These are phyloP conservation scores for Montipora sp. DNA, from an alignment of 64 coral and sea anemone genomes.

Conservation along the genomic window DNA sequence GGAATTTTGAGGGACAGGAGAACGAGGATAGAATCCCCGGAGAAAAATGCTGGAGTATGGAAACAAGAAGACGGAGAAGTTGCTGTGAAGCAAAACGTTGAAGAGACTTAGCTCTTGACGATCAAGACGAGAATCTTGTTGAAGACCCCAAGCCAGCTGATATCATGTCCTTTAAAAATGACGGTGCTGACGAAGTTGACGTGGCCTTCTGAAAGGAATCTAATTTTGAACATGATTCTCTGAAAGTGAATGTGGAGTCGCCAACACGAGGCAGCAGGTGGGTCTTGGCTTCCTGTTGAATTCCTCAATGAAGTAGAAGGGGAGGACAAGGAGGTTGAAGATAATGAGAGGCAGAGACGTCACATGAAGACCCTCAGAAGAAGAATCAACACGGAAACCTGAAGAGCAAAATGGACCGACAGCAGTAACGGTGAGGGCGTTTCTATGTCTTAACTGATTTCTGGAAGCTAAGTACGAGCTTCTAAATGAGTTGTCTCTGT, in stretches of 20 bases:
- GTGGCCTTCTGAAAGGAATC: background rate
- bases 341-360: background rate
- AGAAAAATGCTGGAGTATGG: background rate
- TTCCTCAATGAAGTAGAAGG: background rate
- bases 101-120: background rate
- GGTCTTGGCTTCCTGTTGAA: background rate
- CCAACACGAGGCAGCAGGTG: background rate
- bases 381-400: background rate
- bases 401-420: background rate
- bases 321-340: background rate
- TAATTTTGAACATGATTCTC: constrained; percentile 6
- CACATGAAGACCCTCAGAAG: background rate
- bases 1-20: too few relatives aligned
- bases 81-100: background rate
- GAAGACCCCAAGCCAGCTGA: background rate
- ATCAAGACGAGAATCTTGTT: background rate
- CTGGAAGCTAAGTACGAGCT: background rate
- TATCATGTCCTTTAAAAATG: background rate
- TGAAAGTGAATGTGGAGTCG: constrained; percentile 12
- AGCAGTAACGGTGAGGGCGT: background rate
- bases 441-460: background rate
- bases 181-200: background rate
- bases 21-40: background rate
- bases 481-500: background rate
- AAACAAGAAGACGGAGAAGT: background rate